Percentiles rank a stretch among this genome's conserved stretches.
These are phyloP conservation scores for Octodon degus DNA, from an alignment of 2,113 vertebrate genomes.

Conservation along the genomic window DNA sequence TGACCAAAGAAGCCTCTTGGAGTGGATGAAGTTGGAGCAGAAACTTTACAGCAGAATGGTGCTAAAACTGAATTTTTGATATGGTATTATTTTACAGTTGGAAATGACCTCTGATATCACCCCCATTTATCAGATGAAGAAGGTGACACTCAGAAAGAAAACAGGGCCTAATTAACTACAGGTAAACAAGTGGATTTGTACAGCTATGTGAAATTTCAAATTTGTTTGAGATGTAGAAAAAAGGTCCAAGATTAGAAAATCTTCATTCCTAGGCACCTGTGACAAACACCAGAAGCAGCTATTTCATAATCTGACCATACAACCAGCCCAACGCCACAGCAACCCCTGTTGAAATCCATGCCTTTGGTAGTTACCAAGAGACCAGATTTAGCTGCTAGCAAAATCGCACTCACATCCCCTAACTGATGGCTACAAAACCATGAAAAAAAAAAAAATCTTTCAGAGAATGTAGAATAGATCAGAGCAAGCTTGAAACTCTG, in stretches of 20 bases:
- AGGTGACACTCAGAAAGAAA: background rate
- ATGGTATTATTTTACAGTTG: background rate
- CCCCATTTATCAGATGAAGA: background rate
- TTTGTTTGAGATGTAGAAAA: background rate
- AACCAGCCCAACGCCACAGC: background rate
- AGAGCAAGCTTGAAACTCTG: slow-evolving; percentile 60
- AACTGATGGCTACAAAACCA: background rate
- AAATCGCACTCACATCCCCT: background rate
- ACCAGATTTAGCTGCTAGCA: slow-evolving; percentile 65
- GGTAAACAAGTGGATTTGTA: background rate
- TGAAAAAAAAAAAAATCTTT: slow-evolving; percentile 61
- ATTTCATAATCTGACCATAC: slow-evolving; percentile 58
- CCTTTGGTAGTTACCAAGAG: slow-evolving; percentile 41
- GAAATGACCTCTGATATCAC: slow-evolving; percentile 1
- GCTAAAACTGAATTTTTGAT: background rate
- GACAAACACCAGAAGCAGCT: slow-evolving; percentile 4
- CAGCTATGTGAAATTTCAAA: background rate
- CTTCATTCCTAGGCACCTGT: slow-evolving; percentile 34
- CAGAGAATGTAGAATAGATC: slow-evolving; percentile 28
- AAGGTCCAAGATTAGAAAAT: background rate
- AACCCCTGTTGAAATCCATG: background rate
- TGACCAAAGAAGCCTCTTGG: background rate
- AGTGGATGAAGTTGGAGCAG: background rate
- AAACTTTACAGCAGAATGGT: background rate
- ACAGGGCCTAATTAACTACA: background rate